phyloP scores from a whole-genome alignment of 2,797 vertebrate genomes.

The Enteromius anoplus region DNA sequence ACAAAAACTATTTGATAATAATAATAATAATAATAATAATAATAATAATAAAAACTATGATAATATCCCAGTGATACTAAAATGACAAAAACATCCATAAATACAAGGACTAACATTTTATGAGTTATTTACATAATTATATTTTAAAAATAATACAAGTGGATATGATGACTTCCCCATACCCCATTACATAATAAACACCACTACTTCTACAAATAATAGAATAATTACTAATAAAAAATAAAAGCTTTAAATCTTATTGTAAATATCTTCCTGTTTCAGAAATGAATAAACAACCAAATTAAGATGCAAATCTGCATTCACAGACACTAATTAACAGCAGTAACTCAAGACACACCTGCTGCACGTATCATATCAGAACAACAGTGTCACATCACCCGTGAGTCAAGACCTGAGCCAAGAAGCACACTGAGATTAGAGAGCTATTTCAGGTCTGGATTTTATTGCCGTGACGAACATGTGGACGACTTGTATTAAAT shows the following conservation, averaged over 20 bases:
- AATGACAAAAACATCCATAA: background rate
- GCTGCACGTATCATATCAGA: background rate
- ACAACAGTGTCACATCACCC: background rate
- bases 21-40: no score
- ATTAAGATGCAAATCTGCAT: background rate
- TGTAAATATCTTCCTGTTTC: background rate
- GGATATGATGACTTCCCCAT: background rate
- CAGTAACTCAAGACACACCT: background rate
- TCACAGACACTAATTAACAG: slow-evolving; percentile 9
- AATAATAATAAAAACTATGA: background rate
- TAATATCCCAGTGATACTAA: background rate
- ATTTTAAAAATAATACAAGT: background rate
- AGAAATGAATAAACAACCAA: slow-evolving; percentile 6
- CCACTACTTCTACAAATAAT: background rate
- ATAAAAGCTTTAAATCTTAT: background rate
- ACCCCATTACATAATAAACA: background rate
- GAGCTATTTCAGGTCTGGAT: slow-evolving; percentile 23
- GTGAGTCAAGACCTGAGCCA: background rate
- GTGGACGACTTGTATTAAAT: slow-evolving; percentile 44
- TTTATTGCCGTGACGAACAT: slow-evolving; percentile 32
- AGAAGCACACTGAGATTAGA: background rate
- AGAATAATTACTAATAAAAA: background rate
- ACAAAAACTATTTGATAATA: background rate
- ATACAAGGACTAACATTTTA: background rate
- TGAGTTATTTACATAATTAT: background rate